Evolutionary conservation across 2,113 vertebrate species (phyloP).

Genomic region (Theristicus caerulescens): DNA sequence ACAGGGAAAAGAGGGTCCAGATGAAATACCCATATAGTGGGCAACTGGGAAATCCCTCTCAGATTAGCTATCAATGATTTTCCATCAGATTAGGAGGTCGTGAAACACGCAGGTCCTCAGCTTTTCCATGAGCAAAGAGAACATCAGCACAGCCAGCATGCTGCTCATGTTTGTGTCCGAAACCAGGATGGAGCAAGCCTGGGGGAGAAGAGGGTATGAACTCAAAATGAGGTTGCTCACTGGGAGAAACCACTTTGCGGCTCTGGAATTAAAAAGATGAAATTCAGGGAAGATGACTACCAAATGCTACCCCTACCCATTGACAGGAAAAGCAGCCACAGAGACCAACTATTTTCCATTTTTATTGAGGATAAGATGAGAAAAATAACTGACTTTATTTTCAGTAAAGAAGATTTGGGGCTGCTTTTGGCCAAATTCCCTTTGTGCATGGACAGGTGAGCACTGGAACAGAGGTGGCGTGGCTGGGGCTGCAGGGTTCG

Average conservation of each 20-base stretch:
- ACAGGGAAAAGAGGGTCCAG: neutral
- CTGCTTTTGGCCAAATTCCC: neutral
- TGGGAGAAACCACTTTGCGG: neutral
- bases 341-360: neutral
- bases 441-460: neutral
- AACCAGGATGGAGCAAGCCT: neutral
- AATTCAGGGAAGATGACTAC: neutral
- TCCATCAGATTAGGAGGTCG: neutral
- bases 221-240: neutral
- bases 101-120: neutral
- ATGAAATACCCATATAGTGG: neutral
- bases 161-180: neutral
- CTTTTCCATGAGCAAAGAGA: neutral
- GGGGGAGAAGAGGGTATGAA: neutral
- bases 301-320: neutral
- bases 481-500: neutral
- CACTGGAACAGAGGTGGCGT: neutral
- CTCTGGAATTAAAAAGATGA: neutral
- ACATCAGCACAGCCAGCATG: neutral
- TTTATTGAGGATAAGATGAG: neutral
- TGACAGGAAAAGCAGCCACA: neutral
- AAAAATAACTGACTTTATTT: neutral
- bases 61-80: neutral
- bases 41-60: neutral
- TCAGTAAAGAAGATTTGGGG: neutral